Evolutionary conservation across 2,888 invertebrate species (phyloP), one percentile per base, ranked within the genome.

Genomic region (Harpagoxenus sublaevis): DNA sequence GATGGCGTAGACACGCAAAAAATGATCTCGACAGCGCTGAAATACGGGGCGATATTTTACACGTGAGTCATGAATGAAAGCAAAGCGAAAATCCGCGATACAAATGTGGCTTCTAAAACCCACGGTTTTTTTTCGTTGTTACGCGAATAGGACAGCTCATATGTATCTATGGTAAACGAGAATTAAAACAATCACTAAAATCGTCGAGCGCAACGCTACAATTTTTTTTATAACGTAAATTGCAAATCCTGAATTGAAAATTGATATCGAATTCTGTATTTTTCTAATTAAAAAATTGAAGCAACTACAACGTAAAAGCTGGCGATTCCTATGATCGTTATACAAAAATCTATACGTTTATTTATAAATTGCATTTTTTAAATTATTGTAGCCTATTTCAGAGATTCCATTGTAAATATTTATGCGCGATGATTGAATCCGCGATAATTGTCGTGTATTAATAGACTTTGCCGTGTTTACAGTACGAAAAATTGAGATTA

Each of bases 21-120:
- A 81, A 60, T 73, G 53, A 73, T 73, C 79, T 70, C 31, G 39
- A 66, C 71, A 70, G 42, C 55, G 31, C 28, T 70, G 78, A 65
- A 73, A 81, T 73, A 73, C 60, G 60, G 60, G 79, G 28, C 48
- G 48, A 73, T 73, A 73, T 73, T 81, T 81, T 55, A 73, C 68
- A 39, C n/a, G 35, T 70, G 79, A 81, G 57, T 48, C 79, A 73
- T 60, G 79, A 79, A 60, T 78, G 68, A 71, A 60, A 57, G 60
- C 48, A 39, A 35, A 60, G 48, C 48, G 48, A 48, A 39, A 73
- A 48, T 1, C 18, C 23, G 5, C 45, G 23, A 60, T 73, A 73
- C 60, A 81, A 60, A 73, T 57, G 79, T 28, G 79, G 23, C n/a
- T 71, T 42, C 35, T 31, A 18, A 18, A 48, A 60, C 23, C 31